A percentile compares a stretch with the other conserved stretches of the same genome.
These are phyloP conservation scores for Oxyruncus cristatus DNA, from an alignment of 2,113 vertebrate genomes.

Conservation along the genomic window DNA sequence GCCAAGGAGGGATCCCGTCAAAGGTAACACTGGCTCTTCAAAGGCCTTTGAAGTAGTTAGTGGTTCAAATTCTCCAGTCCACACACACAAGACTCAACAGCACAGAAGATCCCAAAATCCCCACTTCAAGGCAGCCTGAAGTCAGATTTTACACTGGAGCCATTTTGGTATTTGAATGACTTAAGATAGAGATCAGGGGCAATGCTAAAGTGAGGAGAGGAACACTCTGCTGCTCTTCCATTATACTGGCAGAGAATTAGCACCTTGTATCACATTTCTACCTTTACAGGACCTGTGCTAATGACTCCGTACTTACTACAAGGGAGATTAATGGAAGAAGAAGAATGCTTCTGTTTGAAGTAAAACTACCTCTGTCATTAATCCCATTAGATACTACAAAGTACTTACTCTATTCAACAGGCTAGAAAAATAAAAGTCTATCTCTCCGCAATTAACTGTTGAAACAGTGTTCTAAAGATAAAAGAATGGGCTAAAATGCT, in stretches of 20 bases:
- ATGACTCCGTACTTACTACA: not conserved
- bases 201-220: not conserved
- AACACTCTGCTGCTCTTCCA: not conserved
- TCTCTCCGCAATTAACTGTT: constrained; percentile 2
- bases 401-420: not conserved
- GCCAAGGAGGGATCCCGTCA: not conserved
- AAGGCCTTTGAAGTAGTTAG: not conserved
- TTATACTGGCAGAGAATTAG: not conserved
- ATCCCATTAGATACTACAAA: not conserved
- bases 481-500: not conserved
- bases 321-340: not conserved
- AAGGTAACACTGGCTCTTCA: not conserved
- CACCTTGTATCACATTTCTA: not conserved
- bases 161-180: not conserved
- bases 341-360: not conserved
- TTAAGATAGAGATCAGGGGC: not conserved
- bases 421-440: not conserved
- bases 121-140: not conserved
- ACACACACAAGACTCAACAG: not conserved
- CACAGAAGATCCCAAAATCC: not conserved
- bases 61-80: not conserved
- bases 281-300: not conserved
- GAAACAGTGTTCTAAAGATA: not conserved
- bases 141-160: not conserved
- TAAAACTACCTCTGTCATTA: not conserved